Conservation (phyloP, 2,113 vertebrate genomes). For the Laticauda laticaudata region DNA sequence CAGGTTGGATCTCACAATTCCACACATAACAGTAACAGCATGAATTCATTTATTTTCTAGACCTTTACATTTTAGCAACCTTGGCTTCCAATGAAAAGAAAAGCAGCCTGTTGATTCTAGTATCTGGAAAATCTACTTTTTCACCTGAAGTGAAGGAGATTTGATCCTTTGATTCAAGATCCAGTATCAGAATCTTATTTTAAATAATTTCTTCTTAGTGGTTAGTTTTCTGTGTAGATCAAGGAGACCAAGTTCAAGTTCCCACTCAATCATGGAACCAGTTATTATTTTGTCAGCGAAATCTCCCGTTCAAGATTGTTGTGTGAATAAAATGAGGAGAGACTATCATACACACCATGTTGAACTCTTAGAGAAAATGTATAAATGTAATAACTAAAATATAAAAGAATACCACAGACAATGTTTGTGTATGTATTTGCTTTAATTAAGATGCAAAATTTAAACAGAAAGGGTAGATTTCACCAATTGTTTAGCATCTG, state of each 20-base stretch:
- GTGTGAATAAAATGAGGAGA: background rate
- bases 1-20: too few species aligned
- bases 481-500: background rate
- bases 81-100: background rate
- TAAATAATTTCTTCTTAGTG: background rate
- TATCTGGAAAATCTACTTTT: background rate
- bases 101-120: background rate
- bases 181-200: background rate
- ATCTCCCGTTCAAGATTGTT: background rate
- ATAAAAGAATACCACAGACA: background rate
- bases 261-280: background rate
- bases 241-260: background rate
- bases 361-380: background rate
- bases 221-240: background rate
- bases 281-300: background rate
- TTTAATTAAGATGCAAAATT: slow-evolving; percentile 6
- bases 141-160: background rate
- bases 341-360: background rate
- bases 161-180: background rate
- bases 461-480: background rate
- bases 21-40: too few species aligned
- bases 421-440: background rate
- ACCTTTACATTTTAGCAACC: too few species aligned
- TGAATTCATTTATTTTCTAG: too few species aligned
- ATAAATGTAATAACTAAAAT: background rate